Evolutionary conservation across 2,797 vertebrate species (phyloP).

Genomic region (Premnoplex brunnescens): DNA sequence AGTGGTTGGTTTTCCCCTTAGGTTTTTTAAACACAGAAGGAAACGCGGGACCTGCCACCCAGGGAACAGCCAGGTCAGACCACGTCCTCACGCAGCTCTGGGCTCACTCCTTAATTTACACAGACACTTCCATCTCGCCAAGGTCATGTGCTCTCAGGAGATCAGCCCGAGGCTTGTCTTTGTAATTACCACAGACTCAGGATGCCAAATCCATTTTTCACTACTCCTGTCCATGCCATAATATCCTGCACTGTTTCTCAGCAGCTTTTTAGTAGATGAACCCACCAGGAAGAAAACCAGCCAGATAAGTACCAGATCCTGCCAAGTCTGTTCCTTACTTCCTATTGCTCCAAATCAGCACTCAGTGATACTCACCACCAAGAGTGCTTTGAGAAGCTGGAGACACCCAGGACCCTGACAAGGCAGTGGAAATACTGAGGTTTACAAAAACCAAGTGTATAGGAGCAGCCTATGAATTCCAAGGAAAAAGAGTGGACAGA

Average conservation of each 20-base stretch:
- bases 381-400: not conserved
- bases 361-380: not conserved
- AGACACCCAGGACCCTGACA: not conserved
- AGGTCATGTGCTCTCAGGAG: not conserved
- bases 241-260: not conserved
- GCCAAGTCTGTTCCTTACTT: not conserved
- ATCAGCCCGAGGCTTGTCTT: not conserved
- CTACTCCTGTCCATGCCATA: not conserved
- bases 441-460: slow-evolving; percentile 1
- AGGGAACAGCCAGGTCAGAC: not conserved
- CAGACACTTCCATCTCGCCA: not conserved
- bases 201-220: not conserved
- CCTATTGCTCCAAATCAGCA: not conserved
- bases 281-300: not conserved
- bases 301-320: not conserved
- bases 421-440: not conserved
- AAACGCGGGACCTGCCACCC: not conserved
- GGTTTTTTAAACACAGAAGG: not conserved
- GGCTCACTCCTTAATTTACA: not conserved
- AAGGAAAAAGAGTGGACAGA: slow-evolving; percentile 24
- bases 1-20: not conserved
- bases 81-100: not conserved
- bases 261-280: not conserved
- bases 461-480: not conserved
- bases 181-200: not conserved